Evolutionary conservation across 2,888 invertebrate genomes (phyloP).

Genomic region (Trilocha varians): DNA sequence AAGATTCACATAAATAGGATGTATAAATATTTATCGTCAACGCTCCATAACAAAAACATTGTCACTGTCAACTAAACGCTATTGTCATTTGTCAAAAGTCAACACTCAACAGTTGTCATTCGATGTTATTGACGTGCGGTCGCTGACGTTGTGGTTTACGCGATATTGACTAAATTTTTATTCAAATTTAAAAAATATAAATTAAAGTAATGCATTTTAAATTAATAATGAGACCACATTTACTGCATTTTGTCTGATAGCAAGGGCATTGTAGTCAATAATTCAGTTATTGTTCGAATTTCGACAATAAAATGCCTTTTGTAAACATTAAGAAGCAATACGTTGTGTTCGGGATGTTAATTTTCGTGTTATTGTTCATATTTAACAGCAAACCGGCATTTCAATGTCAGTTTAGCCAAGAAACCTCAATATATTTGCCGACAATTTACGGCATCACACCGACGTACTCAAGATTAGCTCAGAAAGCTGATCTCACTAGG

Average conservation of each 20-base stretch:
- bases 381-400: conserved; percentile 57
- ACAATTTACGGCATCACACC: conserved; percentile 94
- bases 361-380: conserved; percentile 59
- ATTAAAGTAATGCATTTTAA: not conserved
- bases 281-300: not conserved
- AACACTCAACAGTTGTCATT: not conserved
- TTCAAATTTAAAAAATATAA: not conserved
- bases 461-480: conserved; percentile 89
- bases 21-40: too few species aligned
- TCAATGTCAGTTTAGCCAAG: conserved; percentile 57
- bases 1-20: too few species aligned
- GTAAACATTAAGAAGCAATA: conserved; percentile 65
- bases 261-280: not conserved
- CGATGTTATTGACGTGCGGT: not conserved
- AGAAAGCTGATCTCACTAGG: conserved; percentile 95
- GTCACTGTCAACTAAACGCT: too few species aligned
- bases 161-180: not conserved
- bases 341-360: conserved; percentile 56
- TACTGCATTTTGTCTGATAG: not conserved
- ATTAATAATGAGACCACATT: not conserved
- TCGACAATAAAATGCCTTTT: conserved; percentile 55
- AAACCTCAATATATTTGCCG: conserved; percentile 65
- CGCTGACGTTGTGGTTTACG: not conserved
- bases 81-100: not conserved
- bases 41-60: too few species aligned